Evolutionary conservation across 2,888 invertebrate genomes (phyloP).

Genomic region (Molorchus minor): DNA sequence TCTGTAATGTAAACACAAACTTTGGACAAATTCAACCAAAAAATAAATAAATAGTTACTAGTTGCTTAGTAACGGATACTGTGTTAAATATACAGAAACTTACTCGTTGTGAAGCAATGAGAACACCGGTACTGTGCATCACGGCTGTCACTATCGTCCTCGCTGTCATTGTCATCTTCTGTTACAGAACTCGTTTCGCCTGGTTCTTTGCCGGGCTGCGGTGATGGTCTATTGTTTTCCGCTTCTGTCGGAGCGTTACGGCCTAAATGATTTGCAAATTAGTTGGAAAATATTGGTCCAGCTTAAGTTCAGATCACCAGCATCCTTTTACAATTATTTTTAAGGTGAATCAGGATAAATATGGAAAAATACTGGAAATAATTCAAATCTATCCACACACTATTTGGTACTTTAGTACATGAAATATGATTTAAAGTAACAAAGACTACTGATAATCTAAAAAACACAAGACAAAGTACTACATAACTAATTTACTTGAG

Average conservation of each 20-base stretch:
- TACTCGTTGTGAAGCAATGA: slow-evolving; percentile 78
- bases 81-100: slow-evolving; percentile 47
- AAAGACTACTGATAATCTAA: no score
- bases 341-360: no score
- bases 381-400: no score
- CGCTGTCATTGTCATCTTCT: slow-evolving; percentile 84
- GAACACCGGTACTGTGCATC: slow-evolving; percentile 81
- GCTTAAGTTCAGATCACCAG: no score
- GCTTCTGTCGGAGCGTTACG: slow-evolving; percentile 57
- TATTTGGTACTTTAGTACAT: no score
- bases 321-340: no score
- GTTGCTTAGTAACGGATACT: background rate
- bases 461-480: no score
- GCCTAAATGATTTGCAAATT: slow-evolving; percentile 21
- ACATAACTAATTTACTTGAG: no score
- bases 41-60: slow-evolving; percentile 8
- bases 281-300: background rate
- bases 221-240: slow-evolving; percentile 67
- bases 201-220: slow-evolving; percentile 72
- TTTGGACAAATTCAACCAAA: slow-evolving; percentile 15
- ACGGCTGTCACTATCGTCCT: slow-evolving; percentile 94
- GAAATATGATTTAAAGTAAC: no score
- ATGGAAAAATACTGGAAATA: no score
- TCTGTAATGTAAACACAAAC: slow-evolving; percentile 59
- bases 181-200: slow-evolving; percentile 82